Evolutionary conservation across 2,113 vertebrate species (phyloP).

Genomic region (Psammodynastes pulverulentus): DNA sequence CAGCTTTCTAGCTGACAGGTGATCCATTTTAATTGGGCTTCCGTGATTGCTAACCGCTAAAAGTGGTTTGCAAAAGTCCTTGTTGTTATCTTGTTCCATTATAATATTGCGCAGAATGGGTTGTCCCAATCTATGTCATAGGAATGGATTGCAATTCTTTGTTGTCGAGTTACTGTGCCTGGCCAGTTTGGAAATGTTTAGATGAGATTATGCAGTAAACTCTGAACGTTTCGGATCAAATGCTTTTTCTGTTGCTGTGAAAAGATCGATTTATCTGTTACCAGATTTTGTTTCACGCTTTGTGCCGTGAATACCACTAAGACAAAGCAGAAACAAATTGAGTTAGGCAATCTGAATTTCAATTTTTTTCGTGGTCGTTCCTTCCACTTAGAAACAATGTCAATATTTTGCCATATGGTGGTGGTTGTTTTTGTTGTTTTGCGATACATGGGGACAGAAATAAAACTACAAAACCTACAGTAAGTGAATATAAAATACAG

Average conservation of each 20-base stretch:
- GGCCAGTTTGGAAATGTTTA: background rate
- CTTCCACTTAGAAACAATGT: background rate
- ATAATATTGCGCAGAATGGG: no score
- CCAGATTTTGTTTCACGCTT: background rate
- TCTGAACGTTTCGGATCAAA: background rate
- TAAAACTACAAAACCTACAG: background rate
- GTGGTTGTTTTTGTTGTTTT: fast-evolving
- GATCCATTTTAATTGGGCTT: background rate
- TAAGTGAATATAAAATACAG: background rate
- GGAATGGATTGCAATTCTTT: background rate
- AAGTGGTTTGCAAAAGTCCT: background rate
- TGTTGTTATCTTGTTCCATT: background rate
- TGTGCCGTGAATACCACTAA: background rate
- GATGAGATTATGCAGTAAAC: background rate
- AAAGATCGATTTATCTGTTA: background rate
- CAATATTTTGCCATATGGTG: background rate
- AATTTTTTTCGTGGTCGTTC: background rate
- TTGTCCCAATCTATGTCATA: background rate
- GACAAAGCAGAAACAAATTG: background rate
- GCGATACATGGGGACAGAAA: background rate
- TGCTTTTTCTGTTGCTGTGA: background rate
- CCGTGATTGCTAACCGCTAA: background rate
- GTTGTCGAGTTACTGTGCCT: background rate
- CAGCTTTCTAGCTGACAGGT: background rate
- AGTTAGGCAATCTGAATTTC: background rate